A percentile compares a stretch with the other conserved stretches of the same genome.
Conservation (phyloP, 2,888 invertebrate genomes). For the Polydrusus tereticollis region DNA sequence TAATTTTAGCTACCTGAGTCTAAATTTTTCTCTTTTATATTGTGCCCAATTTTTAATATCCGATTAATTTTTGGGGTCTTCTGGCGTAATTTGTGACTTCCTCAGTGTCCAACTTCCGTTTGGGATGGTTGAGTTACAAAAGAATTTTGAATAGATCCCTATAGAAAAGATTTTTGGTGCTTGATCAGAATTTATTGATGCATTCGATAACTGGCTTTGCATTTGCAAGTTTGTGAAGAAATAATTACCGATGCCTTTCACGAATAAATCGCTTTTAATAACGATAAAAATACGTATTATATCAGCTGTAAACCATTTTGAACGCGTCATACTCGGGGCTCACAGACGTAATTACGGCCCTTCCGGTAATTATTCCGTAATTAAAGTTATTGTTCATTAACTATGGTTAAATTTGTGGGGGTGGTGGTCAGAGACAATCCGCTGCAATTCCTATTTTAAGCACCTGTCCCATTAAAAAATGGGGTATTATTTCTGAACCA, state of each 20-base stretch:
- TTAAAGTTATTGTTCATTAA: slow-evolving; percentile 13
- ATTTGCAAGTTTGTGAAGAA: too few species aligned
- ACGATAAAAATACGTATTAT: background rate
- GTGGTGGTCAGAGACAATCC: background rate
- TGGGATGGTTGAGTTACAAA: background rate
- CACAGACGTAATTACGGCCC: background rate
- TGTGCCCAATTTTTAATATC: too few species aligned
- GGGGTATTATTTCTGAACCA: too few species aligned
- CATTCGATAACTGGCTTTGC: too few species aligned
- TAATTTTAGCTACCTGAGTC: too few species aligned
- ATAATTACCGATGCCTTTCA: too few species aligned
- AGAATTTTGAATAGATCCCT: background rate
- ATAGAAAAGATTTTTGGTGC: too few species aligned
- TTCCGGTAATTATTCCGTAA: slow-evolving; percentile 7
- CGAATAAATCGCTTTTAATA: too few species aligned
- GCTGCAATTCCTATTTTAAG: background rate
- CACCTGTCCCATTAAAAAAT: too few species aligned
- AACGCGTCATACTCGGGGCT: background rate
- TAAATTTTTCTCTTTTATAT: too few species aligned
- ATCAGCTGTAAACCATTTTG: background rate
- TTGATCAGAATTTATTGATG: too few species aligned
- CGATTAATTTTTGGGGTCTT: slow-evolving; percentile 24
- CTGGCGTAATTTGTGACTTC: slow-evolving; percentile 28
- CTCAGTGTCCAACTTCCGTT: background rate
- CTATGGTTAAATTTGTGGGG: background rate